These are phyloP conservation scores for Rhamnusium bicolor DNA, from an alignment of 2,888 invertebrate species.

Conservation along the genomic window DNA sequence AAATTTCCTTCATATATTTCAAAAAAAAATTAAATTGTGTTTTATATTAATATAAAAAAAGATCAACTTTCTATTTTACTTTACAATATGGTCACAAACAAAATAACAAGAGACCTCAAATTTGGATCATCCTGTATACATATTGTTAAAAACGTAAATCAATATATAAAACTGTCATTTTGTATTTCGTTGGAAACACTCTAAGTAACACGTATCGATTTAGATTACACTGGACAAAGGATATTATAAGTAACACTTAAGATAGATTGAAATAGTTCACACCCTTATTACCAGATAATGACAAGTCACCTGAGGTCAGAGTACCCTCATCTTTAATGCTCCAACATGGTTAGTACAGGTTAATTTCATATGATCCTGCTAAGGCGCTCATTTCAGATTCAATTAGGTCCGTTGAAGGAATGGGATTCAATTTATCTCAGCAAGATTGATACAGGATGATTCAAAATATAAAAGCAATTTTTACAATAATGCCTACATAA, in stretches of 20 bases:
- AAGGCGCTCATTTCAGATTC: slow-evolving; percentile 47
- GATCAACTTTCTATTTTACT: no score
- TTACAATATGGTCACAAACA: no score
- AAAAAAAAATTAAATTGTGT: no score
- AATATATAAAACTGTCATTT: no score
- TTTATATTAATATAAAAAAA: no score
- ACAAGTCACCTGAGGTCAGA: slow-evolving; percentile 29
- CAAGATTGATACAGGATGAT: slow-evolving; percentile 15
- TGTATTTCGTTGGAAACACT: background rate
- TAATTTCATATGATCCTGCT: slow-evolving; percentile 49
- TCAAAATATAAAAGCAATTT: background rate
- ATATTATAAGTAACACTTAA: slow-evolving; percentile 18
- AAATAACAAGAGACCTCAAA: no score
- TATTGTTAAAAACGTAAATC: no score
- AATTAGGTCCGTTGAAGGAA: slow-evolving; percentile 48
- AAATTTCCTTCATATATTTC: no score
- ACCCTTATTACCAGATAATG: slow-evolving; percentile 31
- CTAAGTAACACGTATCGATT: background rate
- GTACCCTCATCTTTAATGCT: slow-evolving; percentile 22
- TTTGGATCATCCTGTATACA: no score
- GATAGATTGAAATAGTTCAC: slow-evolving; percentile 25
- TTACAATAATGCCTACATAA: no score
- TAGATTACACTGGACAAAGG: background rate
- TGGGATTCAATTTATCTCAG: slow-evolving; percentile 45
- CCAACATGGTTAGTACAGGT: slow-evolving; percentile 31